phyloP scores from a whole-genome alignment of 2,797 vertebrate genomes.

The Lates japonicus region DNA sequence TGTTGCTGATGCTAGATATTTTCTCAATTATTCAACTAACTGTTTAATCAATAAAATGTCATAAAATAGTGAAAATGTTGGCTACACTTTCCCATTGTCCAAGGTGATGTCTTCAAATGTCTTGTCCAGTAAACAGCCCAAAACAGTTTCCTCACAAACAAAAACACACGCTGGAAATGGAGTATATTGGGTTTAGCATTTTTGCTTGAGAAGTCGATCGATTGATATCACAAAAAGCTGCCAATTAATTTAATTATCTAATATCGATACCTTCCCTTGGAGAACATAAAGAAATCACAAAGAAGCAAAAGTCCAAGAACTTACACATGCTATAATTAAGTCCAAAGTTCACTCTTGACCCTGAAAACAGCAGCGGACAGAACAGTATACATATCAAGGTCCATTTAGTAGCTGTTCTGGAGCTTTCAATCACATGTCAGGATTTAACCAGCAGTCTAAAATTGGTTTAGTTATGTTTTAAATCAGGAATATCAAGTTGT shows the following conservation, averaged over 20 bases:
- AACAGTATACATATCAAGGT: background rate
- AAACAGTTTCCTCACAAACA: too few species aligned
- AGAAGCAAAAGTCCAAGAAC: too few species aligned
- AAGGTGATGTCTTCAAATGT: background rate
- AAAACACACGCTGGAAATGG: background rate
- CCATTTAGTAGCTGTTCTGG: background rate
- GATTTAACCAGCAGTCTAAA: too few species aligned
- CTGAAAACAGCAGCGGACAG: background rate
- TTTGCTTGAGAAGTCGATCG: background rate
- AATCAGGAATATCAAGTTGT: background rate
- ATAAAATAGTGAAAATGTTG: background rate
- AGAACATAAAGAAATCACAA: too few species aligned
- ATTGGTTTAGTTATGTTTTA: background rate
- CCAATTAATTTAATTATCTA: too few species aligned
- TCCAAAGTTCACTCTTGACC: background rate
- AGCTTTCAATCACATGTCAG: too few species aligned
- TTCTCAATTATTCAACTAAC: background rate
- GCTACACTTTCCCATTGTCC: background rate
- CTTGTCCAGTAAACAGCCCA: too few species aligned
- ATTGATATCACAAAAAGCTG: background rate
- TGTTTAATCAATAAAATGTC: background rate
- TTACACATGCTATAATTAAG: background rate
- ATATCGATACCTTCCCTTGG: background rate
- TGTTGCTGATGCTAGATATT: fast-evolving
- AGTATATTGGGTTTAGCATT: background rate